Evolutionary conservation across 2,113 vertebrate genomes (phyloP).

Genomic region (Arvicanthis niloticus): DNA sequence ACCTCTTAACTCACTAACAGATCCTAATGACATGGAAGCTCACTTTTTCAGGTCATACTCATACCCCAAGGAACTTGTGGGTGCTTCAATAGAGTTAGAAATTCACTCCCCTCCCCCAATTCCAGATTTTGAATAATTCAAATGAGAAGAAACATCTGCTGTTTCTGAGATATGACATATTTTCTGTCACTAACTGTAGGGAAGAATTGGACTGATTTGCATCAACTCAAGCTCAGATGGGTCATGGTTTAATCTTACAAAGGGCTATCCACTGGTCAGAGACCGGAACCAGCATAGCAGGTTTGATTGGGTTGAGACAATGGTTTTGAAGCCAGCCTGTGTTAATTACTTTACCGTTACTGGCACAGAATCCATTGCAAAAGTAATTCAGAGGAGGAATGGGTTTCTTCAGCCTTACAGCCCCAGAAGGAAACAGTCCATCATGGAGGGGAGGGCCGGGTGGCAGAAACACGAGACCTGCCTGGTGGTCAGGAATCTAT

Average conservation of each 20-base stretch:
- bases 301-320: neutral
- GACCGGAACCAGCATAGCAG: neutral
- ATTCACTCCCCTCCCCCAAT: neutral
- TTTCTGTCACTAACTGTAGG: conserved; percentile 13
- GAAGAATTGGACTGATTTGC: neutral
- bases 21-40: neutral
- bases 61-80: neutral
- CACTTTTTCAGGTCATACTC: neutral
- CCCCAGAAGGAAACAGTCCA: neutral
- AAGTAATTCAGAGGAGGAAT: neutral
- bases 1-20: neutral
- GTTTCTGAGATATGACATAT: conserved; percentile 29
- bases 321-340: neutral
- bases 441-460: neutral
- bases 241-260: neutral
- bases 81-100: conserved; percentile 26
- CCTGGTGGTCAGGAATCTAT: neutral
- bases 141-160: conserved; percentile 24
- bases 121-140: neutral
- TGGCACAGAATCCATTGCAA: neutral
- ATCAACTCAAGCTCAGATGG: neutral
- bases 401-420: neutral
- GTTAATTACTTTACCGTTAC: neutral
- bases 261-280: neutral
- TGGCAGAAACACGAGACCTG: too few relatives aligned